Percentiles rank a stretch among this genome's conserved stretches.
These are phyloP conservation scores for Drosophila algonquin DNA, from an alignment of 2,888 invertebrate genomes.

Conservation along the genomic window DNA sequence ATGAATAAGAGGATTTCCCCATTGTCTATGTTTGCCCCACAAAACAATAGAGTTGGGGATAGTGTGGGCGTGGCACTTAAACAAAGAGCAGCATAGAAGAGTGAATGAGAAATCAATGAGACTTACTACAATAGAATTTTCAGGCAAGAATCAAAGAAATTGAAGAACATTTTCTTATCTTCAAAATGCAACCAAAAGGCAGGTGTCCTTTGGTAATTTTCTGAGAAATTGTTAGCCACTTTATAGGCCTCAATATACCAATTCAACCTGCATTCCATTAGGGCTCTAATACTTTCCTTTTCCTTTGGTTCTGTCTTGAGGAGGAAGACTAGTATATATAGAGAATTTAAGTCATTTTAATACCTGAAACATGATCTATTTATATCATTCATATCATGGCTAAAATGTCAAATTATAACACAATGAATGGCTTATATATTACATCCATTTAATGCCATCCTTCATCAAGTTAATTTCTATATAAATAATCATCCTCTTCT, in stretches of 20 bases:
- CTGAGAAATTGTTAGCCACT: too few relatives aligned
- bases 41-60: not conserved
- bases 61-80: not conserved
- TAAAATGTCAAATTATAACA: not conserved
- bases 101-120: slow-evolving; percentile 4
- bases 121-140: not conserved
- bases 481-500: too few relatives aligned
- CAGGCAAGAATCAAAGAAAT: not conserved
- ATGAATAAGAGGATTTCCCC: slow-evolving; percentile 24
- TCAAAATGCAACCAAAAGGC: too few relatives aligned
- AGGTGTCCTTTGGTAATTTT: too few relatives aligned
- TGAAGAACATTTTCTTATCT: not conserved
- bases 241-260: too few relatives aligned
- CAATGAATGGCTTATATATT: not conserved
- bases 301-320: too few relatives aligned
- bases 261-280: too few relatives aligned
- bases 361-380: too few relatives aligned
- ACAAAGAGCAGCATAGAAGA: not conserved
- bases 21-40: slow-evolving; percentile 12
- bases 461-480: not conserved
- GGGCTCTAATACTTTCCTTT: too few relatives aligned
- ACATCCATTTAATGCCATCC: not conserved
- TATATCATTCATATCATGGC: accelerated
- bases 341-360: too few relatives aligned
- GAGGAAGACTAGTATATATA: too few relatives aligned